Evolutionary conservation across 2,113 vertebrate species (phyloP), one percentile per base, ranked within the genome.

Genomic region (Pedetes capensis): DNA sequence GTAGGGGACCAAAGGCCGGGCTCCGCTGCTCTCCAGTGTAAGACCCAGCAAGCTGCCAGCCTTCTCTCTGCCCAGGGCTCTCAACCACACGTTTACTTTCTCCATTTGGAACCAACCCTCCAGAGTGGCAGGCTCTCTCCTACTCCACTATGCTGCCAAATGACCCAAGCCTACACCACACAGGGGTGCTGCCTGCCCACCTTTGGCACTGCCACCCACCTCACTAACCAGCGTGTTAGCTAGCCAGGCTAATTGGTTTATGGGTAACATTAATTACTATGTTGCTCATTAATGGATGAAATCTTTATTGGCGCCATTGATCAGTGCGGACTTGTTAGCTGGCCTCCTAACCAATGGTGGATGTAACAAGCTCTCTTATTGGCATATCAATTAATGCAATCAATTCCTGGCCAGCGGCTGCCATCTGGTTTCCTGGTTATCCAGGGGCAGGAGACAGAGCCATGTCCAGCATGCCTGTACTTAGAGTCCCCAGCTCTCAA

Each of bases 361-460:
- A 99, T 99, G 98, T 99, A 99, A 99, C 99, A 99, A 99, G 99
- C 99, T 99, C 99, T 99, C 99, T 99, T 99, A 99, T 99, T 99
- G 99, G 99, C 99, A 99, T 99, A 99, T 99, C 99, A 99, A 99
- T 99, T 99, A 99, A 99, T 99, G 99, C 98, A 99, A 99, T 99
- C 99, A 99, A 99, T 99, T 99, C 98, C 98, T 99, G 98, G 99
- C 99, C 98, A 99, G 99, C 98, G 98, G 99, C 99, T 99, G 99
- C 99, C 98, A 99, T 98, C 99, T 95, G 90, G 98, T 97, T 97
- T 95, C 96, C 96, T 96, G 96, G 97, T 96, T 97, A 97, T 97
- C 97, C 97, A 87, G 96, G 97, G 97, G 97, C 96, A 89, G 96
- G 91, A 98, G 98, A 98, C 97, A 98, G 98, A 98, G 97, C 96